Base-by-base conservation (phyloP, 2,797 vertebrate genomes). In the Euphonia xanthogaster region DNA sequence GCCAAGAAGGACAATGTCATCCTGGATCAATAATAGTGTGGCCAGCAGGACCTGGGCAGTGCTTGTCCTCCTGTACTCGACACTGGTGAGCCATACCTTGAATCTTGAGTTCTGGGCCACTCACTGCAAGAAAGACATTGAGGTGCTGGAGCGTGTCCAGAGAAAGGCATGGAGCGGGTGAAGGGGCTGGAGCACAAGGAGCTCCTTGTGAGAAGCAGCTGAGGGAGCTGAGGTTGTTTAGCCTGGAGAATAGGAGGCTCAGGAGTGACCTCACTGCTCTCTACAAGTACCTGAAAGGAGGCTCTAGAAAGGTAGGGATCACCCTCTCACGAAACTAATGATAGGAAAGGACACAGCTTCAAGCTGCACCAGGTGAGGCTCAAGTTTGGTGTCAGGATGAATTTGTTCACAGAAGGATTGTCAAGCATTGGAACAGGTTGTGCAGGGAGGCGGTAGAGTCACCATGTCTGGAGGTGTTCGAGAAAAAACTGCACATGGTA, bases 61-160 rank as follows among this genome's bases (percentile, higher is more conserved):
- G 37, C 53, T 23, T 35, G 4, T 23, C 17, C 11, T 7, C 45
- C 51, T 58, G 22, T 14, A 5, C 18, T 31, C 0, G 0, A 18
- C 51, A 20, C 57, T 65, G 44, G 17, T 71, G 51, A 58, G 28
- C n/a, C 28, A 39, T 16, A 17, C 21, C 21, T 50, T 7, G 10
- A 50, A 30, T 57, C 28, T 14, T 51, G 24, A 27, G 8, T 71
- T 83, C 16, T 39, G n/a, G 12, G 28, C 28, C 30, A 10, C 18
- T 71, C 33, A 31, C 28, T 8, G 9, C 37, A 39, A 58, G 24
- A 33, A 70, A 51, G 44, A 17, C 12, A 31, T 3, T 39, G 37
- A 63, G 24, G 10, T 20, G 21, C n/a, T 51, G 44, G 8, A 51
- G 12, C 0, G 0, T 9, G 28, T 71, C 4, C 44, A 63, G 57